Base-by-base conservation (phyloP, 2,888 invertebrate species). In the Thecocarcelia acutangulata region DNA sequence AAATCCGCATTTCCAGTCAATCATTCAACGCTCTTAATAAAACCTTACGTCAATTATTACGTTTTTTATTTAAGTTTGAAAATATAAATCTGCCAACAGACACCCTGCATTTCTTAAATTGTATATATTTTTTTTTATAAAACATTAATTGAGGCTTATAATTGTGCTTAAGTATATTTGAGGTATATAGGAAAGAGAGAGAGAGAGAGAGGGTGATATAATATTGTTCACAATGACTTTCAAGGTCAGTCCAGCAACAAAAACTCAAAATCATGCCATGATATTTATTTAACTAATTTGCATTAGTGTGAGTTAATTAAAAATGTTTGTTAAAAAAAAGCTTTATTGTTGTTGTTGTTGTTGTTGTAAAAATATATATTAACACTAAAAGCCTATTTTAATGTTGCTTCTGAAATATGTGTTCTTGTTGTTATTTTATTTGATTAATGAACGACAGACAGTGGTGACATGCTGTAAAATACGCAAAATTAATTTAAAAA, bases 401-500 rank as follows among this genome's bases (percentile, higher is more conserved):
- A 19, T 59, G 17, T 73, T 74, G 54, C 21, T 63, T 21, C 40
- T 70, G 37, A 11, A 21, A 15, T 15, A 9, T 40, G 24, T 52
- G 46, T 73, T 79, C 24, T n/a, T n/a, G n/a, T 61, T 72, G 28
- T 72, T 48, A 75, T 70, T 76, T 61, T 68, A 61, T 74, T 52
- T 80, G 77, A 83, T 79, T 78, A 78, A 81, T 78, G 74, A 63
- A 40, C 33, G 72, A 50, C 50, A 75, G 81, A 81, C 78, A 83
- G 59, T 72, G 75, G 69, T 78, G 78, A 75, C 80, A 81, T 72
- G 79, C 76, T 73, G 73, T 61, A 76, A 58, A 37, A 42, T 11
- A 17, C 12, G 42, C 3, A 77, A 40, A 19, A 44, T 37, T 17
- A 15, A 56, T 11, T 17, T 28, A 42, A 50, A 61, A 73, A 58